Percentiles rank a stretch among this genome's conserved stretches.
These are phyloP conservation scores for Tenthredo livida DNA, from an alignment of 2,888 invertebrate species.

Conservation along the genomic window DNA sequence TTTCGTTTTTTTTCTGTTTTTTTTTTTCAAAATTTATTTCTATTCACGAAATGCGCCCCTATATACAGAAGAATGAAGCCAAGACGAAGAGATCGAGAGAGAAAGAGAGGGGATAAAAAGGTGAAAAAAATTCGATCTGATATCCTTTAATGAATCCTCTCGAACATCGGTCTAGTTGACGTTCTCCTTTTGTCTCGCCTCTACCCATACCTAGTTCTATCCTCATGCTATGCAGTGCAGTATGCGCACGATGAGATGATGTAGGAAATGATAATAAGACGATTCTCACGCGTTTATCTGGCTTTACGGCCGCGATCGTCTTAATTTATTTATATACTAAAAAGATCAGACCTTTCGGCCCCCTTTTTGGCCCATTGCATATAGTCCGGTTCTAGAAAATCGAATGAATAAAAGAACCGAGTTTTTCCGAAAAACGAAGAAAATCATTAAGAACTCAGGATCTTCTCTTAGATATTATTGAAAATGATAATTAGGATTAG, in stretches of 20 bases:
- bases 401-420: conserved; percentile 13
- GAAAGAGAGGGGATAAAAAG: too few species aligned
- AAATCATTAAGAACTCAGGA: too few species aligned
- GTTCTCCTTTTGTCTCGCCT: conserved; percentile 17
- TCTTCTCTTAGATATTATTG: too few species aligned
- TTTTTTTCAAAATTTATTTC: neutral
- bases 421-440: neutral
- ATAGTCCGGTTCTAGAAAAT: neutral
- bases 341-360: neutral
- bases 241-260: neutral
- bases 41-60: neutral
- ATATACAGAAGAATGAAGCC: too few species aligned
- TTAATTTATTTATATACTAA: conserved; percentile 41
- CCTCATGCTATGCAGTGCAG: neutral
- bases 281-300: conserved; percentile 49
- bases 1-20: too few species aligned
- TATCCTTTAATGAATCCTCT: conserved; percentile 34
- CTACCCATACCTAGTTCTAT: neutral
- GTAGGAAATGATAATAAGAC: neutral
- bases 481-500: neutral
- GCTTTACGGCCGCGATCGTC: neutral
- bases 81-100: too few species aligned
- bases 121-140: conserved; percentile 36
- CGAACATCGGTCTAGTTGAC: conserved; percentile 30
- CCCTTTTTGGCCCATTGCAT: neutral